Evolutionary conservation across 2,113 vertebrate genomes (phyloP).

Genomic region (Noctilio leporinus): DNA sequence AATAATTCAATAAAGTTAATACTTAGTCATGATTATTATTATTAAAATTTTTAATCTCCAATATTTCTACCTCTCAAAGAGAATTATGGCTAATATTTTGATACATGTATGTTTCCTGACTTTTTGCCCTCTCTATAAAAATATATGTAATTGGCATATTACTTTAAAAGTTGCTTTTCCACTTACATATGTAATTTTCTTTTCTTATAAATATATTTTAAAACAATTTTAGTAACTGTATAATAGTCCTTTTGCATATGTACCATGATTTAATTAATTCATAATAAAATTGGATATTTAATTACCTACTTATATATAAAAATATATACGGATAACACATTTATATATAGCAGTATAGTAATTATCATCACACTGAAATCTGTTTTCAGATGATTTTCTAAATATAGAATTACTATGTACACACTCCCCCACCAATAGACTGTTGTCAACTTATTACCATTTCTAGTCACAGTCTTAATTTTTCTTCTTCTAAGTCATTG

Average conservation of each 20-base stretch:
- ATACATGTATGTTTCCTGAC: not conserved
- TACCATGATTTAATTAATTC: not conserved
- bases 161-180: not conserved
- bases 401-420: not conserved
- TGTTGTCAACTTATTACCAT: not conserved
- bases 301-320: not conserved
- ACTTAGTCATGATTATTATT: conserved; percentile 16
- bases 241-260: not conserved
- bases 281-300: not conserved
- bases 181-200: not conserved
- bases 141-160: not conserved
- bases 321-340: not conserved
- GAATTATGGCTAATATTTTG: not conserved
- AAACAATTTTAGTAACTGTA: conserved; percentile 23
- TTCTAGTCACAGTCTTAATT: conserved; percentile 26
- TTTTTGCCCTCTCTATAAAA: not conserved
- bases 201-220: not conserved
- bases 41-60: not conserved
- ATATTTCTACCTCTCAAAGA: not conserved
- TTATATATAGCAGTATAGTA: not conserved
- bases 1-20: not conserved
- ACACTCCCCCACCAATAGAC: not conserved
- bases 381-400: conserved; percentile 12
- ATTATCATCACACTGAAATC: not conserved
- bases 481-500: not conserved